These are phyloP conservation scores for Ictidomys tridecemlineatus DNA, from an alignment of 2,113 vertebrate species.

Conservation along the genomic window DNA sequence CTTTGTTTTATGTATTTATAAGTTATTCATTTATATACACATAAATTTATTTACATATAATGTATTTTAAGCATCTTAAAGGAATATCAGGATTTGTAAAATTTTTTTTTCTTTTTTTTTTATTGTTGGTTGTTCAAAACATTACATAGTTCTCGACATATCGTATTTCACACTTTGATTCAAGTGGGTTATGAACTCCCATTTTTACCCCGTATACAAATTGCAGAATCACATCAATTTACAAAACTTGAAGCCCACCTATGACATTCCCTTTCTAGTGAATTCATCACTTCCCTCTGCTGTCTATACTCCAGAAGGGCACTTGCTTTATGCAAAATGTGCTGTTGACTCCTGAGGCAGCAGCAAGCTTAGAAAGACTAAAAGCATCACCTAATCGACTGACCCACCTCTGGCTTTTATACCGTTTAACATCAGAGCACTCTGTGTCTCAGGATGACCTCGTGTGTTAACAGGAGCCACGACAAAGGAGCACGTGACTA, in stretches of 20 bases:
- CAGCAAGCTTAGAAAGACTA: neutral
- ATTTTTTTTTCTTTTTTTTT: no score
- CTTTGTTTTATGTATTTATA: neutral
- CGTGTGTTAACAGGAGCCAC: neutral
- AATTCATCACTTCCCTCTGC: neutral
- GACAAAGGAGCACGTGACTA: neutral
- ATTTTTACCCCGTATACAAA: no score
- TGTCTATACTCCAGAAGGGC: neutral
- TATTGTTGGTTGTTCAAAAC: no score
- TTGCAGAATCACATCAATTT: no score
- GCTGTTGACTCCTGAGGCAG: neutral
- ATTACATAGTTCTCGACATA: no score
- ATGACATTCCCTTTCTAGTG: neutral
- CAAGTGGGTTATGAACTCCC: no score
- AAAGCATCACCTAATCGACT: neutral
- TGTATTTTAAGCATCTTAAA: conserved; percentile 11
- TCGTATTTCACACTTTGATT: no score
- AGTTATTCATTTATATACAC: neutral
- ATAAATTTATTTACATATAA: neutral
- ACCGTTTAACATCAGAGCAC: neutral
- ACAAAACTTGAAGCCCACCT: neutral
- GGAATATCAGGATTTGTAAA: neutral
- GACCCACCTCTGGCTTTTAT: neutral
- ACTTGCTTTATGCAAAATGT: neutral
- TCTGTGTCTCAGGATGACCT: neutral